Conservation (phyloP, 2,888 invertebrate species). For the Rhopalosiphum nymphaeae region DNA sequence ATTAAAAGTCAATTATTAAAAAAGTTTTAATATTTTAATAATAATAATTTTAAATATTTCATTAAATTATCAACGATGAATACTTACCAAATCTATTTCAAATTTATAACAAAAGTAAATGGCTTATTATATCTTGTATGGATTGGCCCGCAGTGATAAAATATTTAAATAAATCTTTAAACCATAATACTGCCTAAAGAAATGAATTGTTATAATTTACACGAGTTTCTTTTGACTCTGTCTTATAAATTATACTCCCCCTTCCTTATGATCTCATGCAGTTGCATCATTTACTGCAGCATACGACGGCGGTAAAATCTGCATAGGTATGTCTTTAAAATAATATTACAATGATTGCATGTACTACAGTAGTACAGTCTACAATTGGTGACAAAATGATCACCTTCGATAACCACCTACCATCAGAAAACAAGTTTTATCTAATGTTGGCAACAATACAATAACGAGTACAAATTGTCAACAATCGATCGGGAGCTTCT, state of each 20-base stretch:
- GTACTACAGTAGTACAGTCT: too few relatives aligned
- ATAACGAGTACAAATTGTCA: background rate
- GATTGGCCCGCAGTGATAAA: background rate
- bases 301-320: background rate
- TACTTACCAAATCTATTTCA: background rate
- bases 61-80: background rate
- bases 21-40: background rate
- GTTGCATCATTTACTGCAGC: background rate
- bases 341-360: background rate
- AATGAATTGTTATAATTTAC: background rate
- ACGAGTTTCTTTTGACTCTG: background rate
- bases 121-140: background rate
- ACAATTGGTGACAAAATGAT: too few relatives aligned
- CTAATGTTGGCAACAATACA: background rate
- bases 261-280: background rate
- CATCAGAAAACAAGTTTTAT: background rate
- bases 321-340: background rate
- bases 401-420: background rate
- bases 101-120: background rate
- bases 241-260: background rate
- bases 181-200: background rate
- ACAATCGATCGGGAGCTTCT: background rate
- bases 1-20: background rate
- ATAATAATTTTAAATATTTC: background rate
- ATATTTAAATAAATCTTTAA: background rate